Conservation (phyloP, 37 sponge, comb jelly and placozoan species). For the Mnemiopsis leidyi region DNA sequence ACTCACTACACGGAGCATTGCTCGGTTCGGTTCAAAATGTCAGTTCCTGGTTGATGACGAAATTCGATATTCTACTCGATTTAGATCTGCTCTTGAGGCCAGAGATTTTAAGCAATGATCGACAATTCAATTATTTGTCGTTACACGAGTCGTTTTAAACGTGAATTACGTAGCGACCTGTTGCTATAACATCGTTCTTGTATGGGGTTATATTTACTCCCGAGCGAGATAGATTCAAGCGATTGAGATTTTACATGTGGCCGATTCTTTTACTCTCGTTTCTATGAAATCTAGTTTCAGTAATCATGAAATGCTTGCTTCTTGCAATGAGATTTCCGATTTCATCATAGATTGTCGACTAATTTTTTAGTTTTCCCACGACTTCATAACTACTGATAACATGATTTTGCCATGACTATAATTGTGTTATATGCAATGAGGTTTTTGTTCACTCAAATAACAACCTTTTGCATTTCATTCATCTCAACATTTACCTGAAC, state of each 20-base stretch:
- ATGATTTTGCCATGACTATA: too few relatives aligned
- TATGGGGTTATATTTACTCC: neutral
- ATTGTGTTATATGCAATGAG: too few relatives aligned
- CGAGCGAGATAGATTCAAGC: neutral
- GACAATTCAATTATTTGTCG: neutral
- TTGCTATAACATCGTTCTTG: neutral
- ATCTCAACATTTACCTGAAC: too few relatives aligned
- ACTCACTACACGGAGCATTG: slow-evolving; percentile 13
- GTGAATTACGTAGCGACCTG: neutral
- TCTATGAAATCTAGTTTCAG: too few relatives aligned
- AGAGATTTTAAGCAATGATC: neutral
- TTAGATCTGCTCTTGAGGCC: neutral
- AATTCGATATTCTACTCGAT: neutral
- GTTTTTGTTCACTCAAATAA: too few relatives aligned
- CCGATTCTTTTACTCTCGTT: neutral
- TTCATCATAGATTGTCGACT: neutral
- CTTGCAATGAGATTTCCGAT: neutral
- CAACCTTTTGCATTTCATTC: too few relatives aligned
- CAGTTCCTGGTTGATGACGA: neutral
- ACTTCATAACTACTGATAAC: neutral
- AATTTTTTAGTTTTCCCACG: neutral
- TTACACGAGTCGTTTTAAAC: neutral
- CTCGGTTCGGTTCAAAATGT: slow-evolving; percentile 1
- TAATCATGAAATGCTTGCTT: neutral
- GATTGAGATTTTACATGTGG: neutral